Base-by-base conservation (phyloP, 2,888 invertebrate genomes). In the Entomobrya proxima region DNA sequence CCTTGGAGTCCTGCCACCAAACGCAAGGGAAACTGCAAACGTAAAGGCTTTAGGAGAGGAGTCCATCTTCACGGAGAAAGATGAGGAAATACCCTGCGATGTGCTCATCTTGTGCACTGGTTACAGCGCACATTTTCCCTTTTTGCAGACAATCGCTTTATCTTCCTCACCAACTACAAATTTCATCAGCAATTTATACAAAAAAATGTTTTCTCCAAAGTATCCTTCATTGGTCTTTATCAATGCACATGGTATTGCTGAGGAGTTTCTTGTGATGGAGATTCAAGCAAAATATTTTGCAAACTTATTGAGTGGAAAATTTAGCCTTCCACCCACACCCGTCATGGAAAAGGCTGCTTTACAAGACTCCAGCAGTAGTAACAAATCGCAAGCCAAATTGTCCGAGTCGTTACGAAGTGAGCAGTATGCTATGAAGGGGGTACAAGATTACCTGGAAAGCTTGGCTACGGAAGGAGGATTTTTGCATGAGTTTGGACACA, bases 231-330 rank as follows among this genome's bases (percentile, higher is more conserved):
- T 82, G 27, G 58, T 74, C 21, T 82, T 82, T 21, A 74, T 82
- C 18, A 82, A 82, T 82, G 81, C 74, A 11, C 81, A 82, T 18
- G 81, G 81, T 6, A 32, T 82, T 13, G 81, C 64, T 6, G 32
- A 72, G n/a, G 81, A 82, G 21, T 82, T 82, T 47, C 50, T 82
- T 2, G 74, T 82, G 15, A 61, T 82, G 74, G 61, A 82, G 47
- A 61, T 82, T n/a, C 61, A 80, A 35, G 80, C 80, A 15, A 80
- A 72, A 27, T 80, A 80, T 58, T 82, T 82, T 32, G 35, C 50
- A 0, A 61, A 47, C 24, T 32, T 67, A 3, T 32, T 82, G n/a
- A 47, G 75, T 47, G 61, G 27, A 2, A 44, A 44, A 21, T 7
- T 82, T 40, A 11, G 0, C 0, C 61, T 82, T 32, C 81, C 81